Percentiles rank a stretch among this genome's conserved stretches.
These are phyloP conservation scores for Drosophila micromelanica DNA, from an alignment of 1,140 invertebrate species.

Conservation along the genomic window DNA sequence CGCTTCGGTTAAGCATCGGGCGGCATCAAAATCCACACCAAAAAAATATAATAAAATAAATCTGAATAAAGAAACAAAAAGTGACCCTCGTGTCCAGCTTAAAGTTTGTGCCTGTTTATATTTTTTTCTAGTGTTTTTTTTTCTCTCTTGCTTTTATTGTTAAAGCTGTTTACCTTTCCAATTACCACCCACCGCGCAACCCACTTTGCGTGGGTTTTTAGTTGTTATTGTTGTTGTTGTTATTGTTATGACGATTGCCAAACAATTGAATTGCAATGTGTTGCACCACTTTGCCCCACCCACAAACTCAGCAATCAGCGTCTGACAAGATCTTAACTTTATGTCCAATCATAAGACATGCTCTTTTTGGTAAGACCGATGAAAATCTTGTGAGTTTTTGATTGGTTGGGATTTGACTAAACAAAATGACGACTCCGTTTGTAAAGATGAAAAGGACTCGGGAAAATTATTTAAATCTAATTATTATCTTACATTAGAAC, in stretches of 20 bases:
- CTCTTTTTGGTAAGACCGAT: too few species aligned
- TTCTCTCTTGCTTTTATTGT: constrained; percentile 39
- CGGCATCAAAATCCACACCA: constrained; percentile 10
- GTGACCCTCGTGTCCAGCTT: constrained; percentile 35
- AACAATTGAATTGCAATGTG: constrained; percentile 54
- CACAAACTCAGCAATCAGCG: constrained; percentile 6
- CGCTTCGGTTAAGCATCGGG: constrained; percentile 66
- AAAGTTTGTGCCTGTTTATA: constrained; percentile 31
- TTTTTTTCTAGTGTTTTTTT: constrained; percentile 19
- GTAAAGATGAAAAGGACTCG: too few species aligned
- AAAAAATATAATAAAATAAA: constrained; percentile 3
- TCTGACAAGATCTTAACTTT: not conserved
- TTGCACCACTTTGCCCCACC: constrained; percentile 30
- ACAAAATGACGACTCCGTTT: too few species aligned
- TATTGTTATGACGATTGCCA: constrained; percentile 28
- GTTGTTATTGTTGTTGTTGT: constrained; percentile 21
- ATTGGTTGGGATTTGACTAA: not conserved
- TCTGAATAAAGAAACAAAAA: constrained; percentile 12
- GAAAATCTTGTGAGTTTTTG: not conserved
- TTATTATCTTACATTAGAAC: too few species aligned
- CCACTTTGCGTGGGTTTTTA: constrained; percentile 28
- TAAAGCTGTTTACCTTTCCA: constrained; percentile 55
- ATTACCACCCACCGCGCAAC: constrained; percentile 54
- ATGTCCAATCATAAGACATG: not conserved
- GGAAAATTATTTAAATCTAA: too few species aligned